Evolutionary conservation across 37 sponge, comb jelly and placozoan genomes (phyloP), one percentile per base, ranked within the genome.

Genomic region (Diacarnus erythraeanus): DNA sequence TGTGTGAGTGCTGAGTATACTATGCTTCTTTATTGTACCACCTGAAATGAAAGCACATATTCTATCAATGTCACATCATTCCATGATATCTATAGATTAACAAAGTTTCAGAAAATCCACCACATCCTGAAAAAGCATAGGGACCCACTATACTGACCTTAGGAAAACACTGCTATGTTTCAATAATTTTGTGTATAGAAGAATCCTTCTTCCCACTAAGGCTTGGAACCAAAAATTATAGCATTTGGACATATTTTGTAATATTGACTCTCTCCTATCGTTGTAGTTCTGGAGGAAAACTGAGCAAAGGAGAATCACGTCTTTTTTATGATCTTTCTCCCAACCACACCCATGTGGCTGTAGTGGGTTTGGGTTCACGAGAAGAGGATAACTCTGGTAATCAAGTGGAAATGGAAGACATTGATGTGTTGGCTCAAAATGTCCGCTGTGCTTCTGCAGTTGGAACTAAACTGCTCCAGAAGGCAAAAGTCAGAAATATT

Each of bases 391-490:
- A 1, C 0, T 41, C 75, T 34, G 33, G 36, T 12, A 42, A 42
- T 25, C 56, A 73, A 20, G 41, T 23, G 27, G 30, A 17, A 21
- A 42, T 31, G 38, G 89, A 88, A 42, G 74, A 82, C 26, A 82
- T 77, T 37, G 39, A 80, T 56, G 59, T 83, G n/a, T 3, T 2
- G 25, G 68, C 57, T 34, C 64, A 89, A 22, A 74, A 64, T 56
- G 60, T 89, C 1, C 80, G 84, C 51, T 34, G 15, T 38, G 80
- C 84, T 6, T 76, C 80, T 51, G 84, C 84, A 71, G 83, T 71
- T 31, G 94, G 94, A 25, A 76, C 79, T 1, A 89, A 77, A 59
- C 39, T 75, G 4, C 60, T 93, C 27, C 78, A 93, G 63, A 74
- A n/a, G 4, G 83, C 87, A 27, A 71, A 61, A 42, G 78, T 89